These are phyloP conservation scores for Cataglyphis altisquamis DNA, from an alignment of 2,888 invertebrate species.

Conservation along the genomic window DNA sequence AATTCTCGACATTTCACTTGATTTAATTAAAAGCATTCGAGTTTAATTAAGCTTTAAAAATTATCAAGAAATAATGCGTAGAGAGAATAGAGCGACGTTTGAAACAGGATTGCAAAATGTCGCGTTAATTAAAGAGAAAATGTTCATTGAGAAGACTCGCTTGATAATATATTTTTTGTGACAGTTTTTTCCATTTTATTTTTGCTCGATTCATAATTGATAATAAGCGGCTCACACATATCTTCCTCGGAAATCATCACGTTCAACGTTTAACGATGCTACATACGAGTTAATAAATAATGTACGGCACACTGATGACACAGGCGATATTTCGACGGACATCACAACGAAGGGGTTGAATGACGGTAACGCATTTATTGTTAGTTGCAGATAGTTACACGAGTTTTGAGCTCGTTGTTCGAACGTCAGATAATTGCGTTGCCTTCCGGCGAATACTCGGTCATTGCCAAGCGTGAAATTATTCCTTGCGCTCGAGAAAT, in stretches of 20 bases:
- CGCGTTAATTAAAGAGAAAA: slow-evolving; percentile 17
- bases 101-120: slow-evolving; percentile 1
- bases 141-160: not conserved
- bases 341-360: slow-evolving; percentile 32
- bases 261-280: not conserved
- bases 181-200: not conserved
- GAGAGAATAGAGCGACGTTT: not conserved
- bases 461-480: slow-evolving; percentile 46
- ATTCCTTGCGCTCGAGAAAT: slow-evolving; percentile 32
- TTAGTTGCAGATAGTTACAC: slow-evolving; percentile 24
- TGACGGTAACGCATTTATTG: slow-evolving; percentile 11
- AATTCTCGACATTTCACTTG: not conserved
- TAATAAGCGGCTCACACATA: not conserved
- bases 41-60: slow-evolving; percentile 36
- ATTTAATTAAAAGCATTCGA: slow-evolving; percentile 38
- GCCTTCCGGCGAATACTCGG: slow-evolving; percentile 13
- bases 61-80: not conserved
- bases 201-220: slow-evolving; percentile 13
- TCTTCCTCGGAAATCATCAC: slow-evolving; percentile 4
- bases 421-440: slow-evolving; percentile 7
- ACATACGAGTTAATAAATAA: slow-evolving; percentile 21
- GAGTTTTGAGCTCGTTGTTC: slow-evolving; percentile 19
- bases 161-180: not conserved
- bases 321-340: not conserved
- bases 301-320: not conserved